Base-by-base conservation (phyloP, 2,797 vertebrate genomes). In the Gallinago stenura region DNA sequence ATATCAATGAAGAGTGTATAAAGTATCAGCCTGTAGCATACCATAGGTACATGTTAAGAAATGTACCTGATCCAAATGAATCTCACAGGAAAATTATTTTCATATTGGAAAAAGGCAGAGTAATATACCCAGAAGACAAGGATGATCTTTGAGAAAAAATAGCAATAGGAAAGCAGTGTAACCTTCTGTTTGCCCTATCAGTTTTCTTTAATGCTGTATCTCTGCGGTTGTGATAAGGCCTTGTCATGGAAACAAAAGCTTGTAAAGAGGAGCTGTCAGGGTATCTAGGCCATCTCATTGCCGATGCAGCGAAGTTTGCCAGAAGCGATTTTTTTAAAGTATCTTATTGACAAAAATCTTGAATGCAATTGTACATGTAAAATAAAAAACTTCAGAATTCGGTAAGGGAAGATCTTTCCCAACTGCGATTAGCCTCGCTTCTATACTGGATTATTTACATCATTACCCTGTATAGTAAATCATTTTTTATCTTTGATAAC, bases 141-240 rank as follows among this genome's bases (percentile, higher is more conserved):
- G 37, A 22, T 64, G 28, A 37, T 75, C 41, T 77, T 35, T 82
- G 78, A 87, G 78, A 80, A 92, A 35, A 46, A 82, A 28, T 54
- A 71, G 31, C 14, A 17, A 41, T 35, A 61, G 78, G 61, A 81
- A 41, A 68, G 45, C 13, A 0, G 15, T 3, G 3, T 83, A 85
- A 69, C 83, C 71, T 78, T 92, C 54, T 90, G 53, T 94, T 95
- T 92, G 64, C 91, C 70, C n/a, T 93, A 26, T 93, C 73, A 75
- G 48, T 70, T 96, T 87, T 90, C 83, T 89, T 77, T 50, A 65
- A 33, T 35, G 61, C 48, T 61, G 76, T 84, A n/a, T 92, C 73
- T 92, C 80, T 69, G 61, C 76, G 61, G 39, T 69, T 86, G 37
- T 68, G 61, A 87, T 46, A 65, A 92, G 53, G 39, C 53, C 88